Base-by-base conservation (phyloP, 2,113 vertebrate genomes). In the Climacteris rufus region DNA sequence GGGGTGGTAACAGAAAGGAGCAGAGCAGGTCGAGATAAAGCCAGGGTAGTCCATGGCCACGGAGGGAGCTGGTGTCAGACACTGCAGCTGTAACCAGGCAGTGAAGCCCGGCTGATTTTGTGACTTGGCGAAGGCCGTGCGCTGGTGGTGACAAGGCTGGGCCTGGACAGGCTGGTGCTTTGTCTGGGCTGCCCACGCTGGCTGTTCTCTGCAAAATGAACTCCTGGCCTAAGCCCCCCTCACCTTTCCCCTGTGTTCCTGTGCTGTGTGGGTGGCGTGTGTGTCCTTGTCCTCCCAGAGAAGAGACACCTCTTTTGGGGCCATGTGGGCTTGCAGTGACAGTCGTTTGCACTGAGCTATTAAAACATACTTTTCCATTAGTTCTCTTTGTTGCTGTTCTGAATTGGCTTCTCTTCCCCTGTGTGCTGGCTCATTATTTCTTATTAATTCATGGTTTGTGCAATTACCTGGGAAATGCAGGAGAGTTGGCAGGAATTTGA, bases 341-440 rank as follows among this genome's bases (percentile, higher is more conserved):
- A 59, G 21, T 53, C 0, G 0, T 80, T 80, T 68, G 63, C 90
- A 33, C 52, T 4, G n/a, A 94, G 68, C 64, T 83, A 12, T 75
- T 86, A 39, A 94, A 95, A 59, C 35, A 35, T 23, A 27, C 68
- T 87, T 96, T 44, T 70, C 85, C 20, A 6, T 92, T 78, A 56
- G 64, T 90, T 91, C 74, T 78, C 90, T 92, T 90, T 15, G 27
- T 66, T 88, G 90, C 78, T 52, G 14, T 70, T 90, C 76, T 71
- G 71, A 86, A 77, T 88, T 70, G 64, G 88, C 86, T 76, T 80
- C 52, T 75, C 89, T 90, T 92, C 86, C 83, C 89, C 37, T 79
- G 83, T 82, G 89, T 90, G 83, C 83, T 60, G 76, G 76, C 79
- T 97, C 71, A 53, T 90, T 90, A 89, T 95, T 95, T 93, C 90